phyloP scores from a whole-genome alignment of 1,140 invertebrate genomes.

The Drosophila bifasciata region DNA sequence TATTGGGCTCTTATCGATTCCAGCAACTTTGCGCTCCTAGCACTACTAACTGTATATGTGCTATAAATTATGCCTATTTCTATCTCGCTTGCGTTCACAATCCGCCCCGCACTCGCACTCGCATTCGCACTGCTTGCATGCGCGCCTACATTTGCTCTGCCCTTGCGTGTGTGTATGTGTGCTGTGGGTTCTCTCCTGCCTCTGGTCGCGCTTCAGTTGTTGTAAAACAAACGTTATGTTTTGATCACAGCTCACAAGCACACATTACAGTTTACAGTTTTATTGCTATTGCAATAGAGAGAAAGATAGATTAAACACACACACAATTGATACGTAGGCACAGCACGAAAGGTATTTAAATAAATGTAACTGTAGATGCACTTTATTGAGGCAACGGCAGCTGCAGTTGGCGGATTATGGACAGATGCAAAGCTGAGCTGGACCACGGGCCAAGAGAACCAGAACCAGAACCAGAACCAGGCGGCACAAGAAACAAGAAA shows the following conservation, averaged over 20 bases:
- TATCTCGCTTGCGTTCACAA: slow-evolving; percentile 46
- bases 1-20: slow-evolving; percentile 37
- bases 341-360: too few relatives aligned
- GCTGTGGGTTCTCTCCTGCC: slow-evolving; percentile 23
- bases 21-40: slow-evolving; percentile 28
- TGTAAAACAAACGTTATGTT: slow-evolving; percentile 39
- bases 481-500: slow-evolving; percentile 13
- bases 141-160: slow-evolving; percentile 6
- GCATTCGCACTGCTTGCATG: slow-evolving; percentile 11
- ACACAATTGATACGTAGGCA: too few relatives aligned
- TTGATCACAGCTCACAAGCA: slow-evolving; percentile 11
- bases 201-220: slow-evolving; percentile 57
- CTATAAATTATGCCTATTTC: slow-evolving; percentile 55
- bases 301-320: too few relatives aligned
- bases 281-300: too few relatives aligned
- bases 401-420: slow-evolving; percentile 12
- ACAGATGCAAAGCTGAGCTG: too few relatives aligned
- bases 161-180: slow-evolving; percentile 9
- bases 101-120: slow-evolving; percentile 28
- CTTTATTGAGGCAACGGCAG: slow-evolving; percentile 6
- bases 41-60: slow-evolving; percentile 37
- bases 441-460: slow-evolving; percentile 19
- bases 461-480: slow-evolving; percentile 40
- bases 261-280: not conserved
- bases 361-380: too few relatives aligned